A percentile compares a stretch with the other conserved stretches of the same genome.
These are phyloP conservation scores for Nesidiocoris tenuis DNA, from an alignment of 2,888 invertebrate genomes.

Conservation along the genomic window DNA sequence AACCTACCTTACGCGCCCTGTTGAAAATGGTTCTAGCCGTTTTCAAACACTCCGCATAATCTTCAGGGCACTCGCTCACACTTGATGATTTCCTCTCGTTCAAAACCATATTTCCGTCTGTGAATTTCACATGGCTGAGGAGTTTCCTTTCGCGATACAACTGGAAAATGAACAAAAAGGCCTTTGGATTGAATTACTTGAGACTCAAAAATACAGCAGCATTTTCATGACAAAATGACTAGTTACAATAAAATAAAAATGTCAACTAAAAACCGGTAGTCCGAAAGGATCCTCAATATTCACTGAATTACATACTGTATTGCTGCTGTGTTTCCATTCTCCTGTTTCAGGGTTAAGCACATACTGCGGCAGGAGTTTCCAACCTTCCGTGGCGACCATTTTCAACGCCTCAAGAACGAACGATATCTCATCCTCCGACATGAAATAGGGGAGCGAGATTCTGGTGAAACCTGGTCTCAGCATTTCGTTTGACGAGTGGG, in stretches of 20 bases:
- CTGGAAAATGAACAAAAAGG: too few relatives aligned
- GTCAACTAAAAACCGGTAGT: too few relatives aligned
- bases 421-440: conserved; percentile 73
- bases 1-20: conserved; percentile 68
- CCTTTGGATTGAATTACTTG: too few relatives aligned
- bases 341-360: conserved; percentile 83
- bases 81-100: conserved; percentile 71
- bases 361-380: conserved; percentile 86
- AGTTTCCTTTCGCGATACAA: conserved; percentile 79
- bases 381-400: conserved; percentile 84
- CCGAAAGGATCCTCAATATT: too few relatives aligned
- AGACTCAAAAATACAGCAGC: too few relatives aligned
- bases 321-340: conserved; percentile 83
- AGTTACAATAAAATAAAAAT: too few relatives aligned
- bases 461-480: conserved; percentile 83
- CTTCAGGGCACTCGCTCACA: conserved; percentile 71
- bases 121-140: conserved; percentile 73
- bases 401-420: conserved; percentile 81
- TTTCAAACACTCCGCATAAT: conserved; percentile 73
- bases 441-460: conserved; percentile 81
- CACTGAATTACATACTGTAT: conserved; percentile 59
- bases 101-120: conserved; percentile 72
- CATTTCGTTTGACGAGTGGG: conserved; percentile 63
- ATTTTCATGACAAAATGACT: too few relatives aligned
- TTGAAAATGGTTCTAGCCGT: conserved; percentile 76